Evolutionary conservation across 1,140 invertebrate species (phyloP).

Genomic region (Drosophila kohkoa): DNA sequence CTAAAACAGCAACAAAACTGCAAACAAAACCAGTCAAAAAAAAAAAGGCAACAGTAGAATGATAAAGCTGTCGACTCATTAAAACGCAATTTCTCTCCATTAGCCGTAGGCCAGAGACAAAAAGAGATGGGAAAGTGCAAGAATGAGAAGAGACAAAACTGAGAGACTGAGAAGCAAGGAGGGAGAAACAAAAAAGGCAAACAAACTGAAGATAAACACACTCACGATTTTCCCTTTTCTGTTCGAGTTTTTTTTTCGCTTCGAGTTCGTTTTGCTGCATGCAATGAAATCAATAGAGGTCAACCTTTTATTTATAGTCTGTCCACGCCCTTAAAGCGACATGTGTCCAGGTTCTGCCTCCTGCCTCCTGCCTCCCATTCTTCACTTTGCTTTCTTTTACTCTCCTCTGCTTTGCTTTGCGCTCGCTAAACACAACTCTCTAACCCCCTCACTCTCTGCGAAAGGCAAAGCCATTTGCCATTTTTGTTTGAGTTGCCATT

Average conservation of each 20-base stretch:
- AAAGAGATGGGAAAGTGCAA: slow-evolving; percentile 5
- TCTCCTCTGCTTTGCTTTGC: no score
- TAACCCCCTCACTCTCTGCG: neutral
- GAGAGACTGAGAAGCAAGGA: slow-evolving; percentile 22
- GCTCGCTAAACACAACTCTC: neutral
- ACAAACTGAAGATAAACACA: slow-evolving; percentile 75
- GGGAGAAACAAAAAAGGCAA: slow-evolving; percentile 47
- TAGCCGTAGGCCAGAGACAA: slow-evolving; percentile 40
- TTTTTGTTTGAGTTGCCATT: slow-evolving; percentile 67
- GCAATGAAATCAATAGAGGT: slow-evolving; percentile 67
- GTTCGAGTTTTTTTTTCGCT: slow-evolving; percentile 2
- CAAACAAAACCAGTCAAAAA: neutral
- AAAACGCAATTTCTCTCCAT: slow-evolving; percentile 78
- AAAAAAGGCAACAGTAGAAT: slow-evolving; percentile 21
- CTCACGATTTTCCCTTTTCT: slow-evolving; percentile 55
- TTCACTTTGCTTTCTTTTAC: neutral
- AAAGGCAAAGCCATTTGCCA: slow-evolving; percentile 60
- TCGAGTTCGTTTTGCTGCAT: slow-evolving; percentile 20
- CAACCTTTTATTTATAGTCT: slow-evolving; percentile 79
- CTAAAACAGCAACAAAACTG: slow-evolving; percentile 1
- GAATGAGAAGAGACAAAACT: slow-evolving; percentile 16
- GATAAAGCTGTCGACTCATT: slow-evolving; percentile 78
- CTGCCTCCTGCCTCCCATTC: neutral
- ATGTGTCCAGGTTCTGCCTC: slow-evolving; percentile 14
- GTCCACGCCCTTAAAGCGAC: slow-evolving; percentile 38